A percentile compares a stretch with the other conserved stretches of the same genome.
Conservation (phyloP, 2,797 vertebrate species). For the Parauchenoglanis punctatus region DNA sequence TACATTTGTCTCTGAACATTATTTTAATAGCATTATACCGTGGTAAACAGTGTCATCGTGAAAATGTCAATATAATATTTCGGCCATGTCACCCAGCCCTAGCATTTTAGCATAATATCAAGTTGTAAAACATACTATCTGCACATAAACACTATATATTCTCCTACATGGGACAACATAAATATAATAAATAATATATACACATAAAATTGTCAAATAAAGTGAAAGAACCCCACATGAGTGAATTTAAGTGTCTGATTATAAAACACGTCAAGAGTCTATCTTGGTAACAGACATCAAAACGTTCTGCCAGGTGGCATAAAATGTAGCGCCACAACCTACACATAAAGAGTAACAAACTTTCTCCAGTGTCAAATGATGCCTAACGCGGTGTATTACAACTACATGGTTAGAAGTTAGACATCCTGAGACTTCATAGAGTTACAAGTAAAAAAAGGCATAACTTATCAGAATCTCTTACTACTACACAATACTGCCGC, state of each 20-base stretch:
- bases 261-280: neutral
- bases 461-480: neutral
- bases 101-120: neutral
- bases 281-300: neutral
- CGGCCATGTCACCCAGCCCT: too few relatives aligned
- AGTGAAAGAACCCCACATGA: neutral
- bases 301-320: neutral
- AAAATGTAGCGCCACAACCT: neutral
- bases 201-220: neutral
- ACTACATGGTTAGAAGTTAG: neutral
- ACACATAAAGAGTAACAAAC: too few relatives aligned
- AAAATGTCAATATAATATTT: too few relatives aligned
- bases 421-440: neutral
- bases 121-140: neutral
- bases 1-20: too few relatives aligned
- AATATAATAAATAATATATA: neutral
- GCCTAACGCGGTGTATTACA: neutral
- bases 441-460: neutral
- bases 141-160: neutral
- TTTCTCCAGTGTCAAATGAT: neutral
- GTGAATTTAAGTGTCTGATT: neutral
- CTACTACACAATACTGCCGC: neutral
- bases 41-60: too few relatives aligned
- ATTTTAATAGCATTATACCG: too few relatives aligned
- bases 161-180: neutral